phyloP scores from a whole-genome alignment of 2,797 vertebrate species.

The Pelodytes ibericus region DNA sequence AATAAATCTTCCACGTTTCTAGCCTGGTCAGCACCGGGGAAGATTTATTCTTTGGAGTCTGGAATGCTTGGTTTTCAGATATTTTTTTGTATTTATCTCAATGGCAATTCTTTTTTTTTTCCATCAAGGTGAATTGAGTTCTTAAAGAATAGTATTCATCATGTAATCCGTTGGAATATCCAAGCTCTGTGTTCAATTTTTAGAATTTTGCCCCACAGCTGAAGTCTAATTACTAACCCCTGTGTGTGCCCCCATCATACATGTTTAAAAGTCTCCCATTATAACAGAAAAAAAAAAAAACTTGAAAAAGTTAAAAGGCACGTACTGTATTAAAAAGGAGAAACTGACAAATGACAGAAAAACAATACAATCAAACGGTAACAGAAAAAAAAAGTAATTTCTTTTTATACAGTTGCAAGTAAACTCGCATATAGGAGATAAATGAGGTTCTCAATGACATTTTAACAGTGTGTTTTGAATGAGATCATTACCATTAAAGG shows the following conservation, averaged over 20 bases:
- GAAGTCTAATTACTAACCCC: too few species aligned
- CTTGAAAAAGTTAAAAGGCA: slow-evolving; percentile 71
- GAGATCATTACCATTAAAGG: slow-evolving; percentile 53
- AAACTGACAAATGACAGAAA: slow-evolving; percentile 64
- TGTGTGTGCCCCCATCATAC: slow-evolving; percentile 61
- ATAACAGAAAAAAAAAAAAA: slow-evolving; percentile 55
- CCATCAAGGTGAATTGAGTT: too few species aligned
- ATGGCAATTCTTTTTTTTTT: too few species aligned
- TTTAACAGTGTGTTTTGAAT: slow-evolving; percentile 69
- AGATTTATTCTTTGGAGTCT: too few species aligned
- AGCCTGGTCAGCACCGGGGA: too few species aligned
- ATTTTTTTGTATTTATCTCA: too few species aligned
- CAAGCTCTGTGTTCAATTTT: too few species aligned
- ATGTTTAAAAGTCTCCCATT: slow-evolving; percentile 61
- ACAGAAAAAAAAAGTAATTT: slow-evolving; percentile 62
- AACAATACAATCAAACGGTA: slow-evolving; percentile 59
- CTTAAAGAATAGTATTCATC: too few species aligned
- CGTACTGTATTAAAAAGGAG: slow-evolving; percentile 62
- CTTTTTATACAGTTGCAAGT: slow-evolving; percentile 81
- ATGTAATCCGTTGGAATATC: too few species aligned
- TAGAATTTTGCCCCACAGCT: too few species aligned
- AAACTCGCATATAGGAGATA: slow-evolving; percentile 72
- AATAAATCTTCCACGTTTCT: too few species aligned
- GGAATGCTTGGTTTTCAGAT: too few species aligned
- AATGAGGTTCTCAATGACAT: slow-evolving; percentile 74